Percentiles rank a stretch among this genome's conserved stretches.
Evolutionary conservation across 2,888 invertebrate genomes (phyloP).

Genomic region (Drosophila stalkeri): DNA sequence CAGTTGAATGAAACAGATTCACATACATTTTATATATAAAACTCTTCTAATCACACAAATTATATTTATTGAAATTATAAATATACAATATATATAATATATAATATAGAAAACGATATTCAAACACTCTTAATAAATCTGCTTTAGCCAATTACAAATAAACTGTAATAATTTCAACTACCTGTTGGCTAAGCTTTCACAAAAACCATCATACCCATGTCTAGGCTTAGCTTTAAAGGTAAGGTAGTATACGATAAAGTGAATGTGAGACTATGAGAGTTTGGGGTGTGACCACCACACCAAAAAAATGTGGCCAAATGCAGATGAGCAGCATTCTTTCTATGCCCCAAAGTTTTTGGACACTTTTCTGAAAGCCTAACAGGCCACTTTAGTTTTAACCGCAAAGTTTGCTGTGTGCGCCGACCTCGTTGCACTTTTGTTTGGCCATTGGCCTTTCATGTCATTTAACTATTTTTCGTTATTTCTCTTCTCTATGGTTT

Average conservation of each 20-base stretch:
- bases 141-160: no score
- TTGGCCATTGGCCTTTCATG: conserved; percentile 73
- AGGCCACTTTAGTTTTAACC: conserved; percentile 78
- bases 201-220: neutral
- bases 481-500: conserved; percentile 6
- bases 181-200: neutral
- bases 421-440: conserved; percentile 76
- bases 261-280: neutral
- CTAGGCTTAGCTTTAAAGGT: neutral
- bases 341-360: conserved; percentile 66
- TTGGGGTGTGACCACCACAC: conserved; percentile 34
- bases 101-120: no score
- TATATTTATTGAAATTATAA: neutral
- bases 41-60: no score
- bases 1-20: no score
- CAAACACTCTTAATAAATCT: no score
- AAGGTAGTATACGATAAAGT: neutral
- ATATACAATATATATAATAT: neutral
- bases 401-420: conserved; percentile 69
- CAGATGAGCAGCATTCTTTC: conserved; percentile 69
- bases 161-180: neutral
- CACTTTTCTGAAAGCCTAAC: conserved; percentile 77
- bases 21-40: no score
- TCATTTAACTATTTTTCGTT: conserved; percentile 69
- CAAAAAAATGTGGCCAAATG: conserved; percentile 49